phyloP scores from a whole-genome alignment of 2,797 vertebrate genomes.

The Dromococcyx pavoninus region DNA sequence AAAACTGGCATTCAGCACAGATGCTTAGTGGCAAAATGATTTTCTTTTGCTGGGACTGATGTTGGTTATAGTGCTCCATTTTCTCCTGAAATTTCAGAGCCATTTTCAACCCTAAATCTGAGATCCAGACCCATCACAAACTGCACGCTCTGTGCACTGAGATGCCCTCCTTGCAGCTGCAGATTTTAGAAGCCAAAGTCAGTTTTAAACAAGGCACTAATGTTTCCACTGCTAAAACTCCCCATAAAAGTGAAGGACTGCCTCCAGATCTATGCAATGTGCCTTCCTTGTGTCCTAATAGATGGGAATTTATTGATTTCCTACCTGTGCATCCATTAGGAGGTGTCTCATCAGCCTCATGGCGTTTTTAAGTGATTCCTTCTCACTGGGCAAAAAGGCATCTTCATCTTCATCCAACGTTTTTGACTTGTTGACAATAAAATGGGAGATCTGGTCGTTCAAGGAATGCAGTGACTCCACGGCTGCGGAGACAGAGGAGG shows the following conservation, averaged over 20 bases:
- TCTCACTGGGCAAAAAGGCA: slow-evolving; percentile 82
- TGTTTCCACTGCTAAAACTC: neutral
- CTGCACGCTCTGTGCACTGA: neutral
- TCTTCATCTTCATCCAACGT: slow-evolving; percentile 81
- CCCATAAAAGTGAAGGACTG: accelerated
- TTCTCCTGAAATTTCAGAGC: slow-evolving; percentile 15
- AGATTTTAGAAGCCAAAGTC: neutral
- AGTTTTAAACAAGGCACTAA: neutral
- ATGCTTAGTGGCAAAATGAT: slow-evolving; percentile 36
- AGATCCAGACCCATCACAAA: neutral
- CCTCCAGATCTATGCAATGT: neutral
- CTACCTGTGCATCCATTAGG: slow-evolving; percentile 91
- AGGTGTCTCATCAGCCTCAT: slow-evolving; percentile 93
- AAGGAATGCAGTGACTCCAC: slow-evolving; percentile 90
- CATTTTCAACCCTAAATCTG: neutral
- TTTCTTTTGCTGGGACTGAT: slow-evolving; percentile 21
- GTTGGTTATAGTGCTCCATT: neutral
- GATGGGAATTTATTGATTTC: neutral
- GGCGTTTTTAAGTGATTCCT: slow-evolving; percentile 86
- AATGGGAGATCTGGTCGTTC: slow-evolving; percentile 92
- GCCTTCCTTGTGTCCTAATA: neutral
- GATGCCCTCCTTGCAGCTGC: neutral
- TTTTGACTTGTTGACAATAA: slow-evolving; percentile 86
- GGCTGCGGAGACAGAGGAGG: slow-evolving; percentile 68
- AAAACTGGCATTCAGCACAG: slow-evolving; percentile 30